Evolutionary conservation across 2,113 vertebrate species (phyloP), one percentile per base, ranked within the genome.

Genomic region (Centrocercus urophasianus): DNA sequence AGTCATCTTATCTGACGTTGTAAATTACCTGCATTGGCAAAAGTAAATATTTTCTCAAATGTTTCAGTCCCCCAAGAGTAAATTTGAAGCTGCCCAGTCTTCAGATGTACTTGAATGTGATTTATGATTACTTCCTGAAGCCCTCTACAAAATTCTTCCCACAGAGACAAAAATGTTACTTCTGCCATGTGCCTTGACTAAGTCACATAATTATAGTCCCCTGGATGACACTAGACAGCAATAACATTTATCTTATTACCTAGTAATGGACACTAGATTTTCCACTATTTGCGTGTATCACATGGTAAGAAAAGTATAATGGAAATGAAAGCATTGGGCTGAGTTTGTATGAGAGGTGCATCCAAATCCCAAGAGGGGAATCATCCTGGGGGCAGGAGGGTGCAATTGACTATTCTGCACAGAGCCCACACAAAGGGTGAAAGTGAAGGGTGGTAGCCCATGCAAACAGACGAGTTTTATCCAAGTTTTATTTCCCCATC

Each of bases 1-100:
- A 89, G 64, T 83, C 76, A 93, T 81, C 73, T 90, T 94, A 87
- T 70, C 83, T 94, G 83, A 89, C 83, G 89, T 57, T 87, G 89
- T 89, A 93, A 95, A 89, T 77, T 13, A 90, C 85, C 47, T 73
- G 57, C 89, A 86, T 93, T 90, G 87, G 61, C 88, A 95, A 32
- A 97, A 97, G 54, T 84, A 84, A 93, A 96, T 89, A 95, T 87
- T 95, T 96, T 92, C 79, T 94, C 72, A 95, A 89, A 95, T 85
- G 66, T 86, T 96, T 71, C 70, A 85, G 54, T 87, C 91, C 42
- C 90, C 89, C 78, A 91, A 83, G 91, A 74, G 76, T 43, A 96
- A 94, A 91, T 86, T 36, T 72, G 57, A 91, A 81, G 43, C 65
- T 84, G 47, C n/a, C 57, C 79, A 38, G 38, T 70, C 15, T 77